Conservation (phyloP, 2,888 invertebrate species). For the Germaria angustata region DNA sequence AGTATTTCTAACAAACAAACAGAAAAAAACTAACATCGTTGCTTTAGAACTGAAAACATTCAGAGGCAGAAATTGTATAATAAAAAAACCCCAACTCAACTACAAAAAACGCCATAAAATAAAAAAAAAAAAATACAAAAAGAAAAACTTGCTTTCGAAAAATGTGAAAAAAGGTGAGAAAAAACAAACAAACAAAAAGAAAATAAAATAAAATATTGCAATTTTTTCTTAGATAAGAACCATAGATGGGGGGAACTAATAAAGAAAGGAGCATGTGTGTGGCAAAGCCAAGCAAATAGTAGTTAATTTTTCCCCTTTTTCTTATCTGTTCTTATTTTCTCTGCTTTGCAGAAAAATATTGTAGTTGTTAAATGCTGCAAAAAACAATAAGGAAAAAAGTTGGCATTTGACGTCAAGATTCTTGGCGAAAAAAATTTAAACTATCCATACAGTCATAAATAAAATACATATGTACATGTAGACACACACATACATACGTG, state of each 20-base stretch:
- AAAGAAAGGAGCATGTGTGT: conserved; percentile 50
- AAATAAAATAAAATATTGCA: conserved; percentile 64
- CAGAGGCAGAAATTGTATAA: conserved; percentile 58
- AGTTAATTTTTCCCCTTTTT: conserved; percentile 46
- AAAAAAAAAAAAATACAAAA: conserved; percentile 40
- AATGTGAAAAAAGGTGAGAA: conserved; percentile 64
- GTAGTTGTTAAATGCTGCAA: conserved; percentile 64
- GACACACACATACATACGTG: background rate
- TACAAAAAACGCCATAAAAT: conserved; percentile 52
- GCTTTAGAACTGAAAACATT: conserved; percentile 53
- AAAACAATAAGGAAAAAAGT: conserved; percentile 58
- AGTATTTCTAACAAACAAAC: conserved; percentile 38
- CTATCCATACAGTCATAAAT: conserved; percentile 8
- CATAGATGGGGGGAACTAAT: conserved; percentile 2
- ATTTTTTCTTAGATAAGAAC: conserved; percentile 62
- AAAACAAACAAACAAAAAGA: conserved; percentile 47
- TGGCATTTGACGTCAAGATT: conserved; percentile 66
- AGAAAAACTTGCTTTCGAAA: conserved; percentile 66
- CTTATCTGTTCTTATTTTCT: conserved; percentile 20
- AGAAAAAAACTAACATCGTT: conserved; percentile 49
- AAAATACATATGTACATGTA: background rate
- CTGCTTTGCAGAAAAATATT: conserved; percentile 54
- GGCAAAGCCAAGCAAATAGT: conserved; percentile 44
- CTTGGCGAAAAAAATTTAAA: conserved; percentile 53
- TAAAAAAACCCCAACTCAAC: conserved; percentile 39